phyloP scores from a whole-genome alignment of 2,113 vertebrate genomes.

The Crotalus viridis region DNA sequence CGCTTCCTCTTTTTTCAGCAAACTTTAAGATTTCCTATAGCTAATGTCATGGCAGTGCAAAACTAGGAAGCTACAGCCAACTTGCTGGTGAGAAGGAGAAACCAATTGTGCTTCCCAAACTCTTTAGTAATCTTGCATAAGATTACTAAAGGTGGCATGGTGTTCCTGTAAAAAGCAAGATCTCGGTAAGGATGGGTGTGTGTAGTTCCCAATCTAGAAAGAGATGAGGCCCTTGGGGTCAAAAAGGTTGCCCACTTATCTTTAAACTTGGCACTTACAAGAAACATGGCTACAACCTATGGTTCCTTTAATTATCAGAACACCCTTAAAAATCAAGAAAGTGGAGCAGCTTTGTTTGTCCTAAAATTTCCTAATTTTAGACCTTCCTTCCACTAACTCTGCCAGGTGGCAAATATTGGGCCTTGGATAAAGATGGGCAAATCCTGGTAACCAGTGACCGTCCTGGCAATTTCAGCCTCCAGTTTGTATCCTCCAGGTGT shows the following conservation, averaged over 20 bases:
- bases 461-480: constrained; percentile 37
- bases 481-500: constrained; percentile 27
- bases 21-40: too few relatives aligned
- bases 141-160: not conserved
- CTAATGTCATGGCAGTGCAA: too few relatives aligned
- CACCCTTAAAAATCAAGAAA: not conserved
- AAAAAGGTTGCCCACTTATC: not conserved
- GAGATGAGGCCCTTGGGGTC: not conserved
- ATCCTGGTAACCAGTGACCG: constrained; percentile 7
- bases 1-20: too few relatives aligned
- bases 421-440: constrained; percentile 38
- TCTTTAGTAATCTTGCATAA: not conserved
- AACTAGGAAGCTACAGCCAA: too few relatives aligned
- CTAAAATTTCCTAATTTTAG: not conserved
- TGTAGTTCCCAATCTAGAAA: not conserved
- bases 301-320: not conserved
- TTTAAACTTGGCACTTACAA: not conserved
- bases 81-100: too few relatives aligned
- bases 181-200: not conserved
- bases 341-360: not conserved
- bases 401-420: constrained; percentile 31
- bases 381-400: not conserved
- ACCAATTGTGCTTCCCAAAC: not conserved
- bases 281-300: not conserved
- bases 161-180: not conserved